A percentile compares a stretch with the other conserved stretches of the same genome.
Evolutionary conservation across 2,797 vertebrate species (phyloP).

Genomic region (Molothrus ater): DNA sequence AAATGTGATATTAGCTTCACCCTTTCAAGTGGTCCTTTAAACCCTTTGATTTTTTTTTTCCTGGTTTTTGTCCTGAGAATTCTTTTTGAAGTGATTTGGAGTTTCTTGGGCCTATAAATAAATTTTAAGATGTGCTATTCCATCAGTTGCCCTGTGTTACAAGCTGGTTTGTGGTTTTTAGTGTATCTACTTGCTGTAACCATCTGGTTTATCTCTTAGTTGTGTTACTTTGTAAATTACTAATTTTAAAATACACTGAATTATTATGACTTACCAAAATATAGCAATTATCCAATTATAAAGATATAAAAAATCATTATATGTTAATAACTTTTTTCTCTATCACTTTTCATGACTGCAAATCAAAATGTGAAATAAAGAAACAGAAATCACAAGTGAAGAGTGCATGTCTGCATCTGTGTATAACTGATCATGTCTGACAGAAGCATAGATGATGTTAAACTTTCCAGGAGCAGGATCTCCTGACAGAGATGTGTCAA

Average conservation of each 20-base stretch:
- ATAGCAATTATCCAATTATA: neutral
- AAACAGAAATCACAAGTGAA: neutral
- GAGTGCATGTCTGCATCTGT: neutral
- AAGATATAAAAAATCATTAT: neutral
- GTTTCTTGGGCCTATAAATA: neutral
- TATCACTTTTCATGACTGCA: neutral
- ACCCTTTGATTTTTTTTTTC: neutral
- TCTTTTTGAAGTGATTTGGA: neutral
- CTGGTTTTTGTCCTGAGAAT: neutral
- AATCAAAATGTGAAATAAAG: neutral
- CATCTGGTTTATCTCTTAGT: neutral
- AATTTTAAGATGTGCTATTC: neutral
- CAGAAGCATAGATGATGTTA: constrained; percentile 12
- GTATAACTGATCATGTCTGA: neutral
- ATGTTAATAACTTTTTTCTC: neutral
- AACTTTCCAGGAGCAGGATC: neutral
- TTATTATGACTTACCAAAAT: neutral
- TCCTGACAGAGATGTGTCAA: constrained; percentile 11
- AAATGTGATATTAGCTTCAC: neutral
- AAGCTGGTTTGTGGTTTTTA: neutral
- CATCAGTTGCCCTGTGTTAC: neutral
- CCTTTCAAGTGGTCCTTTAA: neutral
- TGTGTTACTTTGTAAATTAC: neutral
- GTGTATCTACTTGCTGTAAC: neutral
- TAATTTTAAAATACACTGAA: neutral